Base-by-base conservation (phyloP, 2,888 invertebrate genomes). In the Archips crataeganus region DNA sequence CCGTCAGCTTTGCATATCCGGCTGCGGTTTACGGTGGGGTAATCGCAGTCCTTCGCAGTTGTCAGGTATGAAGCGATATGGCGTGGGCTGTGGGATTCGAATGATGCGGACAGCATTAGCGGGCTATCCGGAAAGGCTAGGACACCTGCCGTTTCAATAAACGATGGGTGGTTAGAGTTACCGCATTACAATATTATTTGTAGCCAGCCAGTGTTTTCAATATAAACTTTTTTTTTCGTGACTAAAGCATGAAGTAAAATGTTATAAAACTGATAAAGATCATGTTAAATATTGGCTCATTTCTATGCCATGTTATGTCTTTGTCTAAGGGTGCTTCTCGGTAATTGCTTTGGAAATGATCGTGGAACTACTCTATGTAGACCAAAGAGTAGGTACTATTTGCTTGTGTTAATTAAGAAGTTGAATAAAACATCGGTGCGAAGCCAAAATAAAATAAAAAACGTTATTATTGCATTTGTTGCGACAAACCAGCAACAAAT, bases 391-490 rank as follows among this genome's bases (percentile, higher is more conserved):
- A 54, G 10, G 11, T n/a, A 2, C 9, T 23, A 23, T 54, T n/a
- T n/a, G n/a, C n/a, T n/a, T 2, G 2, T 2, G 9, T 23, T n/a
- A 15, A n/a, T 15, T n/a, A 54, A 11, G 2, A 32, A 57, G 32
- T 32, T 3, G 4, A 32, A 32, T 32, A 3, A 32, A 57, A 32
- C 3, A 1, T 32, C 23, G 4, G 11, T 32, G 32, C 32, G 11
- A 57, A 32, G 42, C 6, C 11, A 45, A 63, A 45, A 13, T 32
- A 62, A 62, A 23, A 42, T 32, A 39, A 23, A 54, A 54, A 54
- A 39, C 39, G 54, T 49, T 39, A 62, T 62, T 62, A 57, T 23
- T 42, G 49, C 5, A 65, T 54, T 54, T 54, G 65, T 65, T 51
- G 1, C 54, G 39, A 54, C 36, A 51, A 51, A 15, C 15, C 47